Evolutionary conservation across 1,140 invertebrate genomes (phyloP), one percentile per base, ranked within the genome.

Genomic region (Helicoverpa armigera): DNA sequence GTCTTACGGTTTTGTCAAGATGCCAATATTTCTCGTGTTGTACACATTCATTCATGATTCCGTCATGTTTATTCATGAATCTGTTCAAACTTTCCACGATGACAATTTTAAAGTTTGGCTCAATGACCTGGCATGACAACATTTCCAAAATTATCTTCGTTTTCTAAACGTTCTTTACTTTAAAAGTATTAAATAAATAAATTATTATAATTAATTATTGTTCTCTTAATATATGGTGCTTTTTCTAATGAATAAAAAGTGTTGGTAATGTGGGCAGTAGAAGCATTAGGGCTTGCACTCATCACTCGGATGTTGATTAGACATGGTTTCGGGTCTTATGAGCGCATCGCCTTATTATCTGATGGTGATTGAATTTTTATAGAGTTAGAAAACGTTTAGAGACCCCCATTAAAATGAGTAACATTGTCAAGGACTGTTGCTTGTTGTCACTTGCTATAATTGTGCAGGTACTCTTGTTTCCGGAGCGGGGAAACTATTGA

Each of bases 281-380:
- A 35, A 61, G 48, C 69, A 75, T 60, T 18, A 51, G 56, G 73
- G 35, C 73, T 63, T 16, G 65, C 35, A 80, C 72, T 56, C 60
- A 80, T 67, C 81, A 31, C 70, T 74, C 69, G 70, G 43, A 83
- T 85, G 79, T 88, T 87, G 83, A 85, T 88, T 86, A 84, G 84
- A 83, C 77, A 81, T 79, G 83, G 73, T 85, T 76, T 83, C 75
- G 77, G 70, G 81, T 77, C 86, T 84, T 86, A 89, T 89, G 87
- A 83, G 65, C 18, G 18, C 10, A 31, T 35, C 76, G 81, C 72
- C 77, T 73, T 82, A 82, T 86, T 85, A 87, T 88, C 84, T 84
- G 53, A 72, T 79, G 78, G 61, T 85, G 88, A 86, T 89, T 86
- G 82, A 86, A 85, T 86, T 80, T 81, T 31, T 65, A 84, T 76